Base-by-base conservation (phyloP, 2,888 invertebrate species). In the Tipula unca region DNA sequence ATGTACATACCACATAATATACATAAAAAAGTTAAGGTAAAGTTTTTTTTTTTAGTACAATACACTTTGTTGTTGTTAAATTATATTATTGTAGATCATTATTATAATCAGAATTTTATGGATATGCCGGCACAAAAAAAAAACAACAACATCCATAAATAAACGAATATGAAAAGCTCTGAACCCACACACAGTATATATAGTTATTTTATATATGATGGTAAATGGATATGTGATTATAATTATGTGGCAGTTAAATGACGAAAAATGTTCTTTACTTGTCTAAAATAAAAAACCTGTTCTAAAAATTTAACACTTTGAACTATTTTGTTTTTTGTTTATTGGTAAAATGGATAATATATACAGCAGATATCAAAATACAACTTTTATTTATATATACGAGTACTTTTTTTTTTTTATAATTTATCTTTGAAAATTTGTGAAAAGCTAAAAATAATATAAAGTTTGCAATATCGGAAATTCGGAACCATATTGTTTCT, bases 161-260 rank as follows among this genome's bases (percentile, higher is more conserved):
- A 10, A 69, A 69, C 69, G 69, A n/a, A n/a, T n/a, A n/a, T n/a
- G n/a, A 69, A 69, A 69, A 69, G 20, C 69, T 69, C 69, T 69
- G 8, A 69, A 69, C 25, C 1, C 17, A 48, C 48, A 48, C 8
- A n/a, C 17, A 8, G 69, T 48, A 17, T 48, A 17, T n/a, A n/a
- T n/a, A n/a, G n/a, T n/a, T n/a, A n/a, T n/a, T n/a, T n/a, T n/a
- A n/a, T n/a, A 48, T 69, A 69, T 69, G 25, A 69, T 69, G 69
- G 69, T 69, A 69, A 69, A 69, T 69, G 69, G 69, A 69, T 69
- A 69, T 69, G 69, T 69, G 69, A 69, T 69, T 69, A 69, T 69
- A 69, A 69, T 69, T 69, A 69, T 69, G 25, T 69, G 69, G 69
- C 25, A 69, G 69, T 25, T 69, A 69, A 69, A 69, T 25, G 69